These are phyloP conservation scores for Euzophera pinguis DNA, from an alignment of 2,888 invertebrate species.

Conservation along the genomic window DNA sequence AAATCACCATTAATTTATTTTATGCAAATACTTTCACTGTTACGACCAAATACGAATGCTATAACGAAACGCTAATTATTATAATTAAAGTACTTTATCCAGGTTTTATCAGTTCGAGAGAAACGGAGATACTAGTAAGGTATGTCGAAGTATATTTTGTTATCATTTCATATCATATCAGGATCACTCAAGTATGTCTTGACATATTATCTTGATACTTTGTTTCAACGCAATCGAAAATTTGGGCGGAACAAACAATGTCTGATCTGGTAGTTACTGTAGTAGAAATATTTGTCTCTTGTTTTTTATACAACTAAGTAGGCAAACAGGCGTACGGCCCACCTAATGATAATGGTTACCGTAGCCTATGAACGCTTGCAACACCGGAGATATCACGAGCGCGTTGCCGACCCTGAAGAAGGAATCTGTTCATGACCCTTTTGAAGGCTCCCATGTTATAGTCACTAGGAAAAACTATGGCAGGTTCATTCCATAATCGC, in stretches of 20 bases:
- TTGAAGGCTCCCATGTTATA: too few species aligned
- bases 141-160: neutral
- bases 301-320: too few species aligned
- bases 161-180: slow-evolving; percentile 10
- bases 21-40: slow-evolving; percentile 30
- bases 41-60: slow-evolving; percentile 17
- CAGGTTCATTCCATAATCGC: too few species aligned
- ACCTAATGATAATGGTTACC: too few species aligned
- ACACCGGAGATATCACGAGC: too few species aligned
- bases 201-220: neutral
- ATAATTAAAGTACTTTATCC: slow-evolving; percentile 3
- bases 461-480: too few species aligned
- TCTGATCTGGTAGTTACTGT: neutral
- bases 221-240: neutral
- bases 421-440: too few species aligned
- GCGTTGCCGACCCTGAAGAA: too few species aligned
- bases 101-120: neutral
- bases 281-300: neutral
- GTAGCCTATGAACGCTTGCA: too few species aligned
- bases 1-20: slow-evolving; percentile 19
- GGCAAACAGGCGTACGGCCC: too few species aligned
- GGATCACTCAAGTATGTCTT: slow-evolving; percentile 4
- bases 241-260: neutral
- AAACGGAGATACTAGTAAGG: neutral
- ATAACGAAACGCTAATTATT: neutral